Percentiles rank a stretch among this genome's conserved stretches.
Evolutionary conservation across 2,113 vertebrate species (phyloP).

Genomic region (Lutjanus erythropterus): DNA sequence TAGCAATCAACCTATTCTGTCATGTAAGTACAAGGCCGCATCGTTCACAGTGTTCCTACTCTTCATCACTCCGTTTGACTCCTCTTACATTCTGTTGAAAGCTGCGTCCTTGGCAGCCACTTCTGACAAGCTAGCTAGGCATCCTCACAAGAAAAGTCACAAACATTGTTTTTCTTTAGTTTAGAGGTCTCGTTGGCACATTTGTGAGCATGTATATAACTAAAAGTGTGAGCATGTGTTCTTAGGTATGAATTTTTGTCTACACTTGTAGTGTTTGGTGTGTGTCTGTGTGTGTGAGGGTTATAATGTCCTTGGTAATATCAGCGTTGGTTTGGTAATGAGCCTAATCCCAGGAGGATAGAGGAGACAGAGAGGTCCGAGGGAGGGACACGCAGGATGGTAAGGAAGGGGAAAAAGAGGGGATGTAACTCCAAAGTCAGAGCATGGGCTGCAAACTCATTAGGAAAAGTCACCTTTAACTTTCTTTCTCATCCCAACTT

Average conservation of each 20-base stretch:
- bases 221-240: background rate
- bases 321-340: constrained; percentile 60
- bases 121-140: too few relatives aligned
- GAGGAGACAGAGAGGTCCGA: constrained; percentile 25
- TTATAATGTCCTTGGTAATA: constrained; percentile 54
- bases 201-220: background rate
- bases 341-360: constrained; percentile 45
- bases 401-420: constrained; percentile 6
- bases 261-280: constrained; percentile 3
- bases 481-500: constrained; percentile 30
- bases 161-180: background rate
- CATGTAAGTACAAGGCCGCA: too few relatives aligned
- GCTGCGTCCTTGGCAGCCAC: too few relatives aligned
- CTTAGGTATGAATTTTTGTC: background rate
- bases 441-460: constrained; percentile 26
- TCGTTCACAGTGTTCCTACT: too few relatives aligned
- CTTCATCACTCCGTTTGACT: too few relatives aligned
- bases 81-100: too few relatives aligned
- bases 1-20: too few relatives aligned
- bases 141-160: background rate
- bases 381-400: constrained; percentile 5
- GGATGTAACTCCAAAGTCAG: constrained; percentile 29
- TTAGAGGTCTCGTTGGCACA: background rate
- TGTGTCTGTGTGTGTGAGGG: constrained; percentile 11
- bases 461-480: constrained; percentile 56